phyloP scores from a whole-genome alignment of 2,797 vertebrate species.

The Champsocephalus esox region DNA sequence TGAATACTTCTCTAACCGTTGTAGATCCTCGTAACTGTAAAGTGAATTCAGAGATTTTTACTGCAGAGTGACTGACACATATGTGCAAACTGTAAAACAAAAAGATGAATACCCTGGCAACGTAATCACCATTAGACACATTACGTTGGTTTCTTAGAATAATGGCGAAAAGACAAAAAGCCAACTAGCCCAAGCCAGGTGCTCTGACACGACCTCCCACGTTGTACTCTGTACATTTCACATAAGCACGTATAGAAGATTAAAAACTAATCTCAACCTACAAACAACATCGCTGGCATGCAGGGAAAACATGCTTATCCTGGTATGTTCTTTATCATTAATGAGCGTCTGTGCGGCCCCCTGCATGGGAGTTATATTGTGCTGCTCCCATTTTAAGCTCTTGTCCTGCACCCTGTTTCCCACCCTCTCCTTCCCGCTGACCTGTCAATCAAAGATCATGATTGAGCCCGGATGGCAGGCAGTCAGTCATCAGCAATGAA shows the following conservation, averaged over 20 bases:
- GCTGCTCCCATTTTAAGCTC: constrained; percentile 68
- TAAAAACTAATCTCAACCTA: constrained; percentile 70
- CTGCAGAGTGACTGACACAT: constrained; percentile 33
- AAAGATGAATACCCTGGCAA: constrained; percentile 12
- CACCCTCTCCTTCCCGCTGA: constrained; percentile 74
- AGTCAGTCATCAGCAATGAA: constrained; percentile 82
- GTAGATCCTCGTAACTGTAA: constrained; percentile 50
- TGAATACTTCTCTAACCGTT: constrained; percentile 55
- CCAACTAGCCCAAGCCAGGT: constrained; percentile 30
- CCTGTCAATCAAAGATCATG: constrained; percentile 85
- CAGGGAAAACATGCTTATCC: constrained; percentile 72
- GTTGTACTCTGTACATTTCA: constrained; percentile 49
- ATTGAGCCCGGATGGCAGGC: constrained; percentile 78
- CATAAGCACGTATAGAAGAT: constrained; percentile 56
- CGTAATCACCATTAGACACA: constrained; percentile 11
- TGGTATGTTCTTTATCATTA: constrained; percentile 79
- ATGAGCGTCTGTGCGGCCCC: constrained; percentile 71
- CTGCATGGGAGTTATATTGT: constrained; percentile 75
- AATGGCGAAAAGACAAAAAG: constrained; percentile 32
- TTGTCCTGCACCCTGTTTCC: constrained; percentile 75
- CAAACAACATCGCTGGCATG: constrained; percentile 64
- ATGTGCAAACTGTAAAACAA: constrained; percentile 37
- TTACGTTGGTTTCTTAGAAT: constrained; percentile 16
- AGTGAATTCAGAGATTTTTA: constrained; percentile 50
- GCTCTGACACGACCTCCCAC: constrained; percentile 63